These are phyloP conservation scores for Thinocorus orbignyianus DNA, from an alignment of 2,113 vertebrate species.

Conservation along the genomic window DNA sequence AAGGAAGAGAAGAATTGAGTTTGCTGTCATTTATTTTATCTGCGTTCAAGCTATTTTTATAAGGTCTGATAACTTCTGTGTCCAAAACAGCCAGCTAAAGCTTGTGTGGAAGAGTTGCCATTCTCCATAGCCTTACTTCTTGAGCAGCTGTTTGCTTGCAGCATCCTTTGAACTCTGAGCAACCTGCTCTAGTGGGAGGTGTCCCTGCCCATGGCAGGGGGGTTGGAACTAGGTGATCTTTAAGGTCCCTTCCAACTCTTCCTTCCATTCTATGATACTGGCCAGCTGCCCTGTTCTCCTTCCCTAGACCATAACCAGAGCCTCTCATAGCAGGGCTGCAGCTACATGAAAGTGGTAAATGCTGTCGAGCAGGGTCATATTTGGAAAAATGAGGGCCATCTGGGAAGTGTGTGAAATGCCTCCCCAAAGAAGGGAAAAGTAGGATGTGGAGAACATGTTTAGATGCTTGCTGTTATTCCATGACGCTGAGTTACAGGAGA, in stretches of 20 bases:
- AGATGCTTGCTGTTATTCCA: neutral
- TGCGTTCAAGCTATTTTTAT: neutral
- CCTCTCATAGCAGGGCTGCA: neutral
- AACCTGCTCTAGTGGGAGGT: no score
- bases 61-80: neutral
- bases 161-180: neutral
- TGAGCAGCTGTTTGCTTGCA: neutral
- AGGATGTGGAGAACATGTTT: neutral
- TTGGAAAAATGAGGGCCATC: neutral
- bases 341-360: fast-evolving
- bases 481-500: neutral
- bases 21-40: neutral
- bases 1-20: neutral
- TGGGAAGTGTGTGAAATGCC: neutral
- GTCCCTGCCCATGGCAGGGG: no score
- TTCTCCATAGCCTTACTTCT: neutral
- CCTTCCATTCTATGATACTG: no score
- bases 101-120: neutral
- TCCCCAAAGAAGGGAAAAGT: neutral
- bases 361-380: neutral
- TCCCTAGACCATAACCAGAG: neutral
- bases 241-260: no score
- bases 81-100: neutral
- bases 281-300: neutral
- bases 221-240: no score